Percentiles rank a stretch among this genome's conserved stretches.
Evolutionary conservation across 2,888 invertebrate genomes (phyloP).

Genomic region (Hofmannophila pseudospretella): DNA sequence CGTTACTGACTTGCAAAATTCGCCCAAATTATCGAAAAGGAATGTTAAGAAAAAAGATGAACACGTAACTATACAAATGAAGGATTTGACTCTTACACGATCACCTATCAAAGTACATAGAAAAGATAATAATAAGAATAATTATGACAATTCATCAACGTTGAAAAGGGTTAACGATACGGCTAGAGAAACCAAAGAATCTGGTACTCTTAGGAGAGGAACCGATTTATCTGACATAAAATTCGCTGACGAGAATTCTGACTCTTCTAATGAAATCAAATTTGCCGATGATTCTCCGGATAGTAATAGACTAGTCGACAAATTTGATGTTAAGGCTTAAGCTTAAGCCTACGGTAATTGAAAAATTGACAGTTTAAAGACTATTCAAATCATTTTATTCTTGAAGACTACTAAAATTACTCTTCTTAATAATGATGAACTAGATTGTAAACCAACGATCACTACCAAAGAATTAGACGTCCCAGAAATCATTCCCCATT

Average conservation of each 20-base stretch:
- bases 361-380: background rate
- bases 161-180: slow-evolving; percentile 81
- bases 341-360: too few relatives aligned
- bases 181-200: slow-evolving; percentile 81
- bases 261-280: slow-evolving; percentile 70
- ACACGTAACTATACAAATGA: slow-evolving; percentile 57
- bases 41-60: slow-evolving; percentile 53
- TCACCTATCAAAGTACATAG: slow-evolving; percentile 61
- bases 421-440: background rate
- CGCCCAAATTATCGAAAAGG: slow-evolving; percentile 52
- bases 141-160: slow-evolving; percentile 51
- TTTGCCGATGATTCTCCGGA: slow-evolving; percentile 70
- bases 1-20: slow-evolving; percentile 63
- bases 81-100: slow-evolving; percentile 53
- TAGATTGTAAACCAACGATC: background rate
- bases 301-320: slow-evolving; percentile 61
- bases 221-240: slow-evolving; percentile 81
- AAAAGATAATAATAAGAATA: slow-evolving; percentile 37
- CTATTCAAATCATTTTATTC: background rate
- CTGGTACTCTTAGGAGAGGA: slow-evolving; percentile 70
- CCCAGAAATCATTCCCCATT: slow-evolving; percentile 19
- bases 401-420: too few relatives aligned
- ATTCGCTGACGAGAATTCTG: slow-evolving; percentile 84
- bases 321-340: slow-evolving; percentile 55
- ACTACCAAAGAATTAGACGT: slow-evolving; percentile 6